Evolutionary conservation across 2,888 invertebrate species (phyloP), one percentile per base, ranked within the genome.

Genomic region (Cistogaster globosa): DNA sequence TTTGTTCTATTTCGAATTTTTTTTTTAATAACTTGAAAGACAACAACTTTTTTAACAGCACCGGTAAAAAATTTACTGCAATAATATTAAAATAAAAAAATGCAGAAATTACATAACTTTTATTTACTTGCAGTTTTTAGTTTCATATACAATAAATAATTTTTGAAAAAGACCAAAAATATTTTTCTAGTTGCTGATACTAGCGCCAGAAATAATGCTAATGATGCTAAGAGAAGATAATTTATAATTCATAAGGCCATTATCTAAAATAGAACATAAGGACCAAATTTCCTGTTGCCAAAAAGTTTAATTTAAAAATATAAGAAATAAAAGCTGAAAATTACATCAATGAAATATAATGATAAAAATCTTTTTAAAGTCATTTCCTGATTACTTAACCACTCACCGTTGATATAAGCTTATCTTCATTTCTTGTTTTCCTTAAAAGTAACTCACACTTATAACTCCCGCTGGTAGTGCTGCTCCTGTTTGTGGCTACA

Each of bases 331-430:
- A 51, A n/a, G 6, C 20, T 18, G 3, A 58, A 74, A 74, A 42
- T 58, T 12, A 16, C 11, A 53, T 14, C 26, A 65, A 67, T 65
- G 32, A 67, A 72, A 67, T 80, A 63, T 51, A 69, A 71, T 20
- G 65, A 76, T 76, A 67, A 58, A 77, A 83, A 77, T 83, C 58
- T 83, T 53, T 84, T 78, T 75, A 32, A 71, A 79, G 74, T 71
- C 75, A 78, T 85, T 82, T 85, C 78, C 85, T 75, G 78, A 42
- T 79, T 82, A 85, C 85, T 82, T 78, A 69, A 78, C 69, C 81
- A 82, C 77, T 71, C 74, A 81, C 38, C 74, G 42, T 58, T 58
- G 16, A 58, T 48, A 20, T 72, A 26, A 11, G 12, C 0, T 16
- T 67, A 18, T 42, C 55, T 12, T 12, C 7, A 12, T 18, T 11